phyloP scores from a whole-genome alignment of 2,113 vertebrate species.

The Pelmatolapia mariae region DNA sequence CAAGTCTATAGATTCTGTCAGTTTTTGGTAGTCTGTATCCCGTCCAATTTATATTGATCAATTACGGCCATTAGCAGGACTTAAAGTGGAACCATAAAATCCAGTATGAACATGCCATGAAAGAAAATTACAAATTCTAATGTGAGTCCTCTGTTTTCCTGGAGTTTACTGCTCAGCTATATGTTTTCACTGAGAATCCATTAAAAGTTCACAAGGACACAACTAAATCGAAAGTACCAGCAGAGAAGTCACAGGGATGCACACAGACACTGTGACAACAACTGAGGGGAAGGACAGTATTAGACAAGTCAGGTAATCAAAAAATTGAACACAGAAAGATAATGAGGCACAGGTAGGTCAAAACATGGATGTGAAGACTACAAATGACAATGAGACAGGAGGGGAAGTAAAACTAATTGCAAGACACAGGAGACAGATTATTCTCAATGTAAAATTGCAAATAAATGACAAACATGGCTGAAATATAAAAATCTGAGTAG shows the following conservation, averaged over 20 bases:
- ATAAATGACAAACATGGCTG: background rate
- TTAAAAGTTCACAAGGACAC: background rate
- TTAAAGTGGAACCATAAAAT: background rate
- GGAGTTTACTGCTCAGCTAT: background rate
- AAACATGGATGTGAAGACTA: background rate
- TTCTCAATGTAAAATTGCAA: background rate
- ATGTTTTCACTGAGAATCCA: background rate
- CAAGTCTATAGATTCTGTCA: background rate
- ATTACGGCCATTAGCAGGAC: background rate
- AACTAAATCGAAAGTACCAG: background rate
- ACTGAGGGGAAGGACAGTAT: background rate
- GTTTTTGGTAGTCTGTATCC: background rate
- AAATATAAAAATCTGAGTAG: background rate
- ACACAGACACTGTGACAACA: background rate
- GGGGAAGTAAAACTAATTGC: background rate
- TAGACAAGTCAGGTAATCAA: background rate
- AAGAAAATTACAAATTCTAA: background rate
- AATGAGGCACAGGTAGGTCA: background rate
- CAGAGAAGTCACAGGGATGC: background rate
- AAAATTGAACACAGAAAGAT: background rate
- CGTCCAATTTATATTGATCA: background rate
- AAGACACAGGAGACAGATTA: background rate
- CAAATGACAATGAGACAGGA: background rate
- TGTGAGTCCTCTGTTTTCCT: background rate
- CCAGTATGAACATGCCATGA: background rate